Base-by-base conservation (phyloP, 2,888 invertebrate species). In the Diarsia dahlii region DNA sequence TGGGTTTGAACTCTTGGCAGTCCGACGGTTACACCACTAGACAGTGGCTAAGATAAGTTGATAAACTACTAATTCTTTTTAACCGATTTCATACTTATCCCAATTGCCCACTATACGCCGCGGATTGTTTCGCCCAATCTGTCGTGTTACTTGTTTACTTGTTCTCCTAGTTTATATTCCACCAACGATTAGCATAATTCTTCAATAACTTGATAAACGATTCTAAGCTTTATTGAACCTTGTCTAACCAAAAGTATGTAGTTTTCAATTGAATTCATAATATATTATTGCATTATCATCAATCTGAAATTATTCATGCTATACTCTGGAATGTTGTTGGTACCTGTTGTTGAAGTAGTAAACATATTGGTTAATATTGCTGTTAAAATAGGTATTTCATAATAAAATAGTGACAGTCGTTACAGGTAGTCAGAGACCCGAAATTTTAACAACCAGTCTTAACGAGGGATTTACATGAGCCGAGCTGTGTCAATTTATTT, bases 101-200 rank as follows among this genome's bases (percentile, higher is more conserved):
- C 18, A 58, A 50, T 84, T 82, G 68, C 13, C 34, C 60, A 50
- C 62, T 69, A 28, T n/a, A 48, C 15, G 68, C 18, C 45, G 72
- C 68, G 76, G 76, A 87, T 81, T 88, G 88, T 88, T 90, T 90
- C 74, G 81, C 84, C 90, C 90, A 91, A 91, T 91, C 89, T 89
- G 87, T 89, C 90, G 89, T 90, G 89, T 90, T 90, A 90, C 87
- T 90, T 88, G 85, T 87, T 75, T 45, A 76, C 69, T 75, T 75
- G 65, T 71, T 75, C 18, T 68, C 86, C 91, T 90, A 89, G 88
- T 92, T 91, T 91, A 90, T 88, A 91, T 91, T 92, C 89, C 83
- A 80, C 83, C 48, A 77, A 82, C 83, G 81, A 93, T 93, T 92
- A 90, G 89, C 93, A 93, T 93, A 94, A 93, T 93, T 92, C 90